phyloP scores from a whole-genome alignment of 2,113 vertebrate genomes.

The Corythaixoides concolor region DNA sequence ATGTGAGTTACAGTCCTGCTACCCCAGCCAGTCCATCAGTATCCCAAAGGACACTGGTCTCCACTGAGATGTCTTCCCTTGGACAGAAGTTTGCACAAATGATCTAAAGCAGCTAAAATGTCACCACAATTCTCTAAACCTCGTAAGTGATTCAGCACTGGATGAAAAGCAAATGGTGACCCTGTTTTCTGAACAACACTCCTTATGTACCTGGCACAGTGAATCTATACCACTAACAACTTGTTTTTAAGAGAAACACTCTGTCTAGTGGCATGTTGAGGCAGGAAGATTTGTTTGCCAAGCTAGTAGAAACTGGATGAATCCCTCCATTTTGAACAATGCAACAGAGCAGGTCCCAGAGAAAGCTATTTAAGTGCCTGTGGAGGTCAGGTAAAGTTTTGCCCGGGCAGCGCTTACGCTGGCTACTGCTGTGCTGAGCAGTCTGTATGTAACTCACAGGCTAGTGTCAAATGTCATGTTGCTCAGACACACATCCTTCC shows the following conservation, averaged over 20 bases:
- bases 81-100: neutral
- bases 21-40: neutral
- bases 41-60: neutral
- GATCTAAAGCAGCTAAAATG: neutral
- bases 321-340: fast-evolving
- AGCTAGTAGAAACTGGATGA: neutral
- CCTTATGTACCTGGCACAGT: neutral
- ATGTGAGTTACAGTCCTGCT: neutral
- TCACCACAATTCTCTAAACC: neutral
- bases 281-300: neutral
- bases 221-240: neutral
- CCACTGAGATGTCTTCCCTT: neutral
- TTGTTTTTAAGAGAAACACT: neutral
- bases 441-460: neutral
- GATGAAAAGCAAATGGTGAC: neutral
- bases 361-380: neutral
- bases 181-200: neutral
- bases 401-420: neutral
- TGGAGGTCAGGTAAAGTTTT: neutral
- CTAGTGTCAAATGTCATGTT: neutral
- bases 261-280: neutral
- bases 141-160: neutral
- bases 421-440: neutral
- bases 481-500: neutral
- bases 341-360: neutral